A percentile compares a stretch with the other conserved stretches of the same genome.
Evolutionary conservation across 2,113 vertebrate genomes (phyloP).

Genomic region (Otus sunia): DNA sequence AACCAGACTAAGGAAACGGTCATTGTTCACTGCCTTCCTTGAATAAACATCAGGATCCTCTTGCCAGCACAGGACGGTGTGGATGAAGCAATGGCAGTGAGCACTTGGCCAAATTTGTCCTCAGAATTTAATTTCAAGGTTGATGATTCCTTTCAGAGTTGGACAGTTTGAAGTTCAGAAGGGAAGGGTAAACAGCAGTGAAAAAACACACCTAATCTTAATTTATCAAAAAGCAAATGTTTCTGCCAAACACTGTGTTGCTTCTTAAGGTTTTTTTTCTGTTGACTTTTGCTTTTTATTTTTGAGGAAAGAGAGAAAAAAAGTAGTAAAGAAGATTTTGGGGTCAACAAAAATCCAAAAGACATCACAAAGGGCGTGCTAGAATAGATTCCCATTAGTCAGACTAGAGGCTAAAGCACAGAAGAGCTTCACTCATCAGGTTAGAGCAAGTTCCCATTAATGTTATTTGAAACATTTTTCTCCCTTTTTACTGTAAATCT

Average conservation of each 20-base stretch:
- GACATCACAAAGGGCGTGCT: background rate
- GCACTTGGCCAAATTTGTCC: background rate
- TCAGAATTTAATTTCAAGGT: background rate
- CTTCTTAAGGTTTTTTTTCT: background rate
- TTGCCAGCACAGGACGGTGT: fast-evolving
- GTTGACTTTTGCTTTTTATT: background rate
- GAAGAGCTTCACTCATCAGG: background rate
- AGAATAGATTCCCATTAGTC: background rate
- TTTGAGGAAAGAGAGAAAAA: background rate
- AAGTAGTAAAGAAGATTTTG: background rate
- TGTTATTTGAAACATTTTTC: background rate
- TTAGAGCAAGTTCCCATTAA: background rate
- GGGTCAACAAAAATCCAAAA: background rate
- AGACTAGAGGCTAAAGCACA: background rate
- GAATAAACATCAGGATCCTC: constrained; percentile 16
- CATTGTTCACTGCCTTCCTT: background rate
- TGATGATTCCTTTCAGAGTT: background rate
- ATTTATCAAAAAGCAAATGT: background rate
- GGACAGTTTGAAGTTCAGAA: background rate
- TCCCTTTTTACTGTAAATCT: constrained; percentile 24
- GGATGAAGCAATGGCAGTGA: background rate
- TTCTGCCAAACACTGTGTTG: background rate
- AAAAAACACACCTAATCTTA: background rate
- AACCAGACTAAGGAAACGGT: background rate
- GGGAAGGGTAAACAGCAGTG: background rate